These are phyloP conservation scores for Sternarchorhynchus goeldii DNA, from an alignment of 2,797 vertebrate genomes.

Conservation along the genomic window DNA sequence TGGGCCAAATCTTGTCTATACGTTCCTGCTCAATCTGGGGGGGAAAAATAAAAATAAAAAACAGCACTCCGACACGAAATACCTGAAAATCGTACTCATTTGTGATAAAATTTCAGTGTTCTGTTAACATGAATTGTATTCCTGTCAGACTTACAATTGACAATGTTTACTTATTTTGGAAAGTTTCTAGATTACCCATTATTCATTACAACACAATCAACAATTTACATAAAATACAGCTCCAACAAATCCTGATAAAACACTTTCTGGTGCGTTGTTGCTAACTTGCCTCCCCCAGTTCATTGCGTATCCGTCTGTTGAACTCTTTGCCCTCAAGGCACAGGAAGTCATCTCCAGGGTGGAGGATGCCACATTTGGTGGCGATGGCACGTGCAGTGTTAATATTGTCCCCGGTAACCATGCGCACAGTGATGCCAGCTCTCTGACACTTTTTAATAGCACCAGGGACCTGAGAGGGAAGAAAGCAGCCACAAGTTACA, in stretches of 20 bases:
- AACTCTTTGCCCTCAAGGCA: conserved; percentile 96
- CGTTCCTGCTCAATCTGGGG: conserved; percentile 90
- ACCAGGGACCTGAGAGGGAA: conserved; percentile 84
- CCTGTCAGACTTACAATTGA: background rate
- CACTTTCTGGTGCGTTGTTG: background rate
- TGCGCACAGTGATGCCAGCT: conserved; percentile 96
- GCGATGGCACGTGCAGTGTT: conserved; percentile 95
- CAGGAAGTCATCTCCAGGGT: conserved; percentile 91
- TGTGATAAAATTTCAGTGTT: too few relatives aligned
- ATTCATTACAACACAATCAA: background rate
- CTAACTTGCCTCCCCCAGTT: conserved; percentile 85
- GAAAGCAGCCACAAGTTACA: background rate
- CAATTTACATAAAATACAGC: background rate
- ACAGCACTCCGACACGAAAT: background rate
- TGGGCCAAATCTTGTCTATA: conserved; percentile 97
- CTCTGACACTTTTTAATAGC: conserved; percentile 95
- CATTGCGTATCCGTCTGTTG: conserved; percentile 90
- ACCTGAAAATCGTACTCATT: background rate
- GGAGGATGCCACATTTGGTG: conserved; percentile 93
- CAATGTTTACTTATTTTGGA: background rate
- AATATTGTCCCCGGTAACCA: conserved; percentile 99
- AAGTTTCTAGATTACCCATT: background rate
- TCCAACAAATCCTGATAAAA: background rate
- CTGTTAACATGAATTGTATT: background rate
- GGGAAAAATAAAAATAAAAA: background rate